phyloP scores from a whole-genome alignment of 2,888 invertebrate genomes.

The Rhagium mordax region DNA sequence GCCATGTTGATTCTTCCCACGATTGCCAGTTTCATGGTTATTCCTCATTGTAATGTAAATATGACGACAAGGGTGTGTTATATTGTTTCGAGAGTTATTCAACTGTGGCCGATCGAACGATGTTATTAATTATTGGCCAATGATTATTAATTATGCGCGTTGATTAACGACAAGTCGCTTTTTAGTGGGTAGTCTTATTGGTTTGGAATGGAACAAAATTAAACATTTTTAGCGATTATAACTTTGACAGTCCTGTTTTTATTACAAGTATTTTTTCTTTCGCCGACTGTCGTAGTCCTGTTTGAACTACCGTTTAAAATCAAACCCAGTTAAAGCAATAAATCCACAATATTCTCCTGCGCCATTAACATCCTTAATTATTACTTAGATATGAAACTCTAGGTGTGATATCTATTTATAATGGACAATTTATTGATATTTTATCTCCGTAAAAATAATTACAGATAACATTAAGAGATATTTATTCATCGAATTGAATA shows the following conservation, averaged over 20 bases:
- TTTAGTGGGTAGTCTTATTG: background rate
- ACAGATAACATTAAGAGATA: slow-evolving; percentile 9
- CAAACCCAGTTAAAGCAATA: background rate
- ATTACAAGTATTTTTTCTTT: too few relatives aligned
- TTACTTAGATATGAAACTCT: background rate
- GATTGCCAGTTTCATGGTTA: slow-evolving; percentile 29
- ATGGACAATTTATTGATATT: slow-evolving; percentile 20
- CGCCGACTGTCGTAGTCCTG: background rate
- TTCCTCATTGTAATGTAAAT: slow-evolving; percentile 42
- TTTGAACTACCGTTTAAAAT: background rate
- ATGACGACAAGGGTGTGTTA: slow-evolving; percentile 40
- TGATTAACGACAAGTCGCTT: background rate
- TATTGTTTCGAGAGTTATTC: slow-evolving; percentile 21
- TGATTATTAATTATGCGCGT: background rate
- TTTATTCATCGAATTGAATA: slow-evolving; percentile 22
- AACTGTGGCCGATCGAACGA: background rate
- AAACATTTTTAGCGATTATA: background rate
- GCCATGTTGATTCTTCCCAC: slow-evolving; percentile 56
- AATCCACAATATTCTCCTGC: background rate
- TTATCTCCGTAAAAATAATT: slow-evolving; percentile 16
- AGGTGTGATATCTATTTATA: slow-evolving; percentile 14
- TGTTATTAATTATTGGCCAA: slow-evolving; percentile 9
- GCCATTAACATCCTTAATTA: slow-evolving; percentile 15
- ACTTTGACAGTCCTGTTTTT: too few relatives aligned
- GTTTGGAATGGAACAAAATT: background rate